Percentiles rank a stretch among this genome's conserved stretches.
Evolutionary conservation across 2,797 vertebrate species (phyloP).

Genomic region (Lophotriccus pileatus): DNA sequence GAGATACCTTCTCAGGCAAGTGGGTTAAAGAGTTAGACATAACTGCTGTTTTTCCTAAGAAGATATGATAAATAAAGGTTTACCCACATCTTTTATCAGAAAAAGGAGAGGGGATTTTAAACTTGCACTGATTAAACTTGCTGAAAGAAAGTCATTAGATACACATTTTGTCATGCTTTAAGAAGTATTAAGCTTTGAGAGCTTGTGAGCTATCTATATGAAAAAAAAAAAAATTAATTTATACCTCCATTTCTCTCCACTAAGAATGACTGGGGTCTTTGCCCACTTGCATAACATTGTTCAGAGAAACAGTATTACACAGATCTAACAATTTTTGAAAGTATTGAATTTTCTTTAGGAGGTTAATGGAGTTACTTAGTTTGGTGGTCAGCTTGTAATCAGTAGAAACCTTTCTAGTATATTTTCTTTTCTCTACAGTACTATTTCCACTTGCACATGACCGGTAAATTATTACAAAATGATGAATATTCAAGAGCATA

Average conservation of each 20-base stretch:
- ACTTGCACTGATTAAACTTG: neutral
- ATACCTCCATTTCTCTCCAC: neutral
- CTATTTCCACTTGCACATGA: neutral
- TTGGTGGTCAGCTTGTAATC: neutral
- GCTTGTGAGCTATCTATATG: neutral
- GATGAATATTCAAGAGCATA: neutral
- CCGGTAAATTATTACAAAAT: neutral
- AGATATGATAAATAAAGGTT: neutral
- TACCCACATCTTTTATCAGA: neutral
- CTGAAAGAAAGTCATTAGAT: neutral
- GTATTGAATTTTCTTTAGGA: neutral
- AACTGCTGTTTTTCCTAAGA: neutral
- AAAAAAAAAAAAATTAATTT: neutral
- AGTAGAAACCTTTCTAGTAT: neutral
- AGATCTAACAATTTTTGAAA: neutral
- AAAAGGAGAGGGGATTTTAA: neutral
- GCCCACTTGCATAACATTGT: neutral
- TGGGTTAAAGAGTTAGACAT: neutral
- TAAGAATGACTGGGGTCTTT: neutral
- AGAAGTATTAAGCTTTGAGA: neutral
- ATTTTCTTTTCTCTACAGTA: neutral
- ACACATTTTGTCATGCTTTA: neutral
- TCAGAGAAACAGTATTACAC: neutral
- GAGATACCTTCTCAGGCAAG: neutral
- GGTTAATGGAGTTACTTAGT: neutral